Evolutionary conservation across 92 coral and sea anemone species (phyloP), one percentile per base, ranked within the genome.

Genomic region (Heliopora coerulea): DNA sequence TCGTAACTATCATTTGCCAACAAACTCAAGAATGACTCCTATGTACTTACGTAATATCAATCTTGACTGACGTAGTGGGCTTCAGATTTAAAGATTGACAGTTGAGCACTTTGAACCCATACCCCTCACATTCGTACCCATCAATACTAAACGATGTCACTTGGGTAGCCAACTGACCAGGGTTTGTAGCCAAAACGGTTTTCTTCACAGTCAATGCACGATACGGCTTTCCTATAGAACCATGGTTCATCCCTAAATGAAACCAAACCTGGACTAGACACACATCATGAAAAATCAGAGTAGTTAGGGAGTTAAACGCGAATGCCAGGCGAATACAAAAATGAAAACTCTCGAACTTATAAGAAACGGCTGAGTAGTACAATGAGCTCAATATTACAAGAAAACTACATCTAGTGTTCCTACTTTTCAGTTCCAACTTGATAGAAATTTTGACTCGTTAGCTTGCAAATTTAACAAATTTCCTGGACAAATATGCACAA

Each of bases 71-170:
- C 30, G 95, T 74, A 65, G 91, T 87, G 13, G 98, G 96, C 65
- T 93, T 93, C 62, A 93, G 92, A 73, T 87, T 88, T 34, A 93
- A 84, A 9, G 96, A 86, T 63, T 90, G 85, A 88, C 98, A 93
- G 83, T 93, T 93, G 69, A 93, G 86, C 33, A 93, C 91, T 83
- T 93, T 93, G 59, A 93, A 93, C 52, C 98, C 98, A 49, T 81
- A 93, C n/a, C 98, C 98, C 68, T 90, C 98, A 52, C 98, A 93
- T 65, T 93, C 96, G 35, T 88, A 87, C 5, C 98, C 98, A 57
- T 83, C 87, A 66, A 93, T 90, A 74, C 89, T 85, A 8, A 93
- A 85, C 8, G 96, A 90, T 73, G 88, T 90, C 62, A 93, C 96
- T 13, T 87, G 87, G 80, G 91, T 84, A 24, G 98, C 96, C 49